Percentiles rank a stretch among this genome's conserved stretches.
Evolutionary conservation across 2,888 invertebrate genomes (phyloP).

Genomic region (Frankliniella fusca): DNA sequence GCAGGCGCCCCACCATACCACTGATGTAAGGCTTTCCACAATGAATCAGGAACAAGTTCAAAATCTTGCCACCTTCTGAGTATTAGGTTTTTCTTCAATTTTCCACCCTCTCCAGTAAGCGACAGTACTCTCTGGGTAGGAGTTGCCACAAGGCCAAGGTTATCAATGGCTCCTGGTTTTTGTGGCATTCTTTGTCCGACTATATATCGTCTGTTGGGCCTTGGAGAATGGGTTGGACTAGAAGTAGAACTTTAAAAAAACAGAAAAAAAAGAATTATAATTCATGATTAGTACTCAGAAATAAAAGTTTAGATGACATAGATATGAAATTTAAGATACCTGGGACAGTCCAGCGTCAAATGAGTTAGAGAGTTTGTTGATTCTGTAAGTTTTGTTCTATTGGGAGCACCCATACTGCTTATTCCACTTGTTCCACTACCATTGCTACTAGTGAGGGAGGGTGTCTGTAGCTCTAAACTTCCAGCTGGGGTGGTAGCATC

Average conservation of each 20-base stretch:
- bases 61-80: conserved; percentile 78
- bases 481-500: conserved; percentile 30
- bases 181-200: conserved; percentile 37
- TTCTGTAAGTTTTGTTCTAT: neutral
- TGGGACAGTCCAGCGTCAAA: neutral
- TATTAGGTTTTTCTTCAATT: conserved; percentile 67
- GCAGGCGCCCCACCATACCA: conserved; percentile 60
- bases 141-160: conserved; percentile 62
- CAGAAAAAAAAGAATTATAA: neutral
- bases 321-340: neutral
- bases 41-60: conserved; percentile 76
- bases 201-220: conserved; percentile 35
- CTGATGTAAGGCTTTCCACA: conserved; percentile 79
- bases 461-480: neutral
- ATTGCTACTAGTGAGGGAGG: conserved; percentile 13
- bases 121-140: conserved; percentile 56
- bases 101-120: conserved; percentile 83
- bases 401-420: neutral
- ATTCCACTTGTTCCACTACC: conserved; percentile 29
- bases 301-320: neutral
- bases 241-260: conserved; percentile 29
- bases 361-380: conserved; percentile 4
- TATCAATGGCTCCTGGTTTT: conserved; percentile 70
- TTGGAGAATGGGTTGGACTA: conserved; percentile 40
- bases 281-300: neutral